Conservation (phyloP, 35 echinoderm and acorn worm species). For the Strongylocentrotus purpuratus region DNA sequence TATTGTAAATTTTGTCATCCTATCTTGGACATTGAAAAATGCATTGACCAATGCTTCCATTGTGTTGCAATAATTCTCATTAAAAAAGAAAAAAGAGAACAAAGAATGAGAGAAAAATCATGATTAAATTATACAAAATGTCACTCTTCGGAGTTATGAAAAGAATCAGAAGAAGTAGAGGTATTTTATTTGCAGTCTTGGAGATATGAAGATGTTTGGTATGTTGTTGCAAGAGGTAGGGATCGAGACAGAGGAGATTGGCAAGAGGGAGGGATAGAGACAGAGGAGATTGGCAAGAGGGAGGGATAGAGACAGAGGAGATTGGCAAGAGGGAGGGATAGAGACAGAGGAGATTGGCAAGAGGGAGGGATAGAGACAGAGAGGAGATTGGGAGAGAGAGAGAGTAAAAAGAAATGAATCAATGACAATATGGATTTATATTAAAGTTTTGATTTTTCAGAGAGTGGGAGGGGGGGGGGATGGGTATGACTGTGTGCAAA, state of each 20-base stretch:
- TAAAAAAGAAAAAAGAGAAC: neutral
- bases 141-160: neutral
- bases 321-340: too few relatives aligned
- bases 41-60: slow-evolving; percentile 33
- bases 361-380: neutral
- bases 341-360: neutral
- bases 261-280: neutral
- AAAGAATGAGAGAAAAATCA: neutral
- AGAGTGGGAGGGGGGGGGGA: too few relatives aligned
- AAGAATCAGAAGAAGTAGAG: neutral
- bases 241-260: neutral
- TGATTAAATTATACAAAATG: neutral
- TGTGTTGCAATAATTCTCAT: slow-evolving; percentile 18
- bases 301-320: too few relatives aligned
- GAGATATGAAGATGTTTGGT: neutral
- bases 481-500: too few relatives aligned
- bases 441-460: too few relatives aligned
- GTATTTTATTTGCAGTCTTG: neutral
- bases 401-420: neutral
- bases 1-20: slow-evolving; percentile 14
- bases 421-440: too few relatives aligned
- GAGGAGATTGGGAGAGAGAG: neutral
- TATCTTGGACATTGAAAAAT: slow-evolving; percentile 30
- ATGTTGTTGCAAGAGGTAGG: neutral
- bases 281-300: neutral